Percentiles rank a stretch among this genome's conserved stretches.
These are phyloP conservation scores for Numida meleagris DNA, from an alignment of 2,113 vertebrate species.

Conservation along the genomic window DNA sequence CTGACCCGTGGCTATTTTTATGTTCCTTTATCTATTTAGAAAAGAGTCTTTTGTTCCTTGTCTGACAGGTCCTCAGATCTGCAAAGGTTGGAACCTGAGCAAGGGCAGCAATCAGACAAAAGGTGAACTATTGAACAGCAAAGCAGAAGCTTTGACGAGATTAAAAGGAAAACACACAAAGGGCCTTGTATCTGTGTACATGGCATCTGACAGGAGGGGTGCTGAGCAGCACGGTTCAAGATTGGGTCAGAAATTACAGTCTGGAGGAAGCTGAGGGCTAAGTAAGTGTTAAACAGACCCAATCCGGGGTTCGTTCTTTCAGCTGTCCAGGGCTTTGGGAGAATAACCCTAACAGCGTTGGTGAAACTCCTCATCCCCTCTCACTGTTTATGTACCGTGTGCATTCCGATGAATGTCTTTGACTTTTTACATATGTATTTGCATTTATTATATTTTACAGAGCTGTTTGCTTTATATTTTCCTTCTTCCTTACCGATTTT, in stretches of 20 bases:
- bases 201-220: neutral
- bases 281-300: neutral
- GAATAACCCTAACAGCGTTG: neutral
- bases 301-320: neutral
- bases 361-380: neutral
- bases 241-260: neutral
- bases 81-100: neutral
- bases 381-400: neutral
- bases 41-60: constrained; percentile 5
- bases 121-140: constrained; percentile 20
- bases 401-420: neutral
- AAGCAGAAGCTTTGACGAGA: neutral
- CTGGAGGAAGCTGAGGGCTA: neutral
- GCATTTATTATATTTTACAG: rapidly evolving
- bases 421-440: neutral
- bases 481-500: neutral
- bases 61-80: constrained; percentile 30
- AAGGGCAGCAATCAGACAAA: neutral
- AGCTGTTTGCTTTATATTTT: neutral
- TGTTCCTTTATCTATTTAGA: constrained; percentile 11
- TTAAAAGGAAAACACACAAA: neutral
- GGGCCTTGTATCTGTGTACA: neutral
- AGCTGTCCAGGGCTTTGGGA: neutral
- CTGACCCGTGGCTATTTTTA: neutral
- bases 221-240: neutral